A percentile compares a stretch with the other conserved stretches of the same genome.
These are phyloP conservation scores for Dione juno DNA, from an alignment of 2,888 invertebrate genomes.

Conservation along the genomic window DNA sequence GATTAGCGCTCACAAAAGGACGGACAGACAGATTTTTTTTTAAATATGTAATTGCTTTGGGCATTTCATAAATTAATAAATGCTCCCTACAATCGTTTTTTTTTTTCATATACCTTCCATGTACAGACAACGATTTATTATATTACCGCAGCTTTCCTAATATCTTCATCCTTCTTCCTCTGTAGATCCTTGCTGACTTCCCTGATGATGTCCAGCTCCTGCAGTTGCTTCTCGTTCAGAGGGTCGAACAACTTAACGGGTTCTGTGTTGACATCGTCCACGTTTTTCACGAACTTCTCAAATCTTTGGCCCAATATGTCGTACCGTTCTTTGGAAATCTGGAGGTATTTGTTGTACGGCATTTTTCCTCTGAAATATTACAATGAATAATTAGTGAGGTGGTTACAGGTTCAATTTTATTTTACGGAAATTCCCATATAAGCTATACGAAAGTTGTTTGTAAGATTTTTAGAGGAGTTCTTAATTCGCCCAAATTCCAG, in stretches of 20 bases:
- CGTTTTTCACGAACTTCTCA: constrained; percentile 44
- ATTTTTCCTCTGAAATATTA: constrained; percentile 34
- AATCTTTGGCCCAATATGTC: constrained; percentile 47
- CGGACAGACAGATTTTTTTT: too few relatives aligned
- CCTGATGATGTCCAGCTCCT: constrained; percentile 62
- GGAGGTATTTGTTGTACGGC: constrained; percentile 40
- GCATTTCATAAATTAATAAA: too few relatives aligned
- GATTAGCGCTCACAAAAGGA: too few relatives aligned
- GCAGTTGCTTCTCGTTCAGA: constrained; percentile 48
- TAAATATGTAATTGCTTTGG: too few relatives aligned
- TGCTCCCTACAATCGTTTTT: too few relatives aligned
- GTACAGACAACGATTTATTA: too few relatives aligned
- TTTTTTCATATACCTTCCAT: too few relatives aligned
- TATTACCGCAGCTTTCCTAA: constrained; percentile 56
- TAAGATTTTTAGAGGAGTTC: too few relatives aligned
- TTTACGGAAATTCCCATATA: not conserved
- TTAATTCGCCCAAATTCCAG: too few relatives aligned
- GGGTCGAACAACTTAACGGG: constrained; percentile 58
- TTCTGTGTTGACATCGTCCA: constrained; percentile 44
- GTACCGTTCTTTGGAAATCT: constrained; percentile 50
- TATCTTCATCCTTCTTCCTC: constrained; percentile 65
- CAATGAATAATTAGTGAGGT: not conserved
- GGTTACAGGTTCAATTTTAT: not conserved
- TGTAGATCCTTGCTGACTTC: constrained; percentile 63
- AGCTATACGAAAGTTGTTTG: too few relatives aligned